Evolutionary conservation across 2,888 invertebrate genomes (phyloP).

Genomic region (Trissoscelio sp.): DNA sequence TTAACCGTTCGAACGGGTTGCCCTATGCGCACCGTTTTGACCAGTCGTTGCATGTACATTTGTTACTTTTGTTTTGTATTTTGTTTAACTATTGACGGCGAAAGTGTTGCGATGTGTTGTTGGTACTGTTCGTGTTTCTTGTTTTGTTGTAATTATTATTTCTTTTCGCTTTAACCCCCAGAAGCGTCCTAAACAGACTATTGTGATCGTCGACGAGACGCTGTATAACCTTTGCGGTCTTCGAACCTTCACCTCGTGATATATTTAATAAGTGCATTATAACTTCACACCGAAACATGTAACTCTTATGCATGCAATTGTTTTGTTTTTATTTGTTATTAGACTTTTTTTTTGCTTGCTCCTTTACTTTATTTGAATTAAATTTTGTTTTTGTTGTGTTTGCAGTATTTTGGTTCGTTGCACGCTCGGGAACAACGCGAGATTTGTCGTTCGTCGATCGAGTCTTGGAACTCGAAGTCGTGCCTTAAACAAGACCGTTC

Average conservation of each 20-base stretch:
- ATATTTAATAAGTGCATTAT: conserved; percentile 68
- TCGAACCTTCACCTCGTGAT: conserved; percentile 54
- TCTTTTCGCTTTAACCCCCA: conserved; percentile 22
- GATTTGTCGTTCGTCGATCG: conserved; percentile 54
- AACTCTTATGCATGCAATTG: conserved; percentile 70
- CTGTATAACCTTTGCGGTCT: conserved; percentile 29
- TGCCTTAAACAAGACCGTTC: conserved; percentile 38
- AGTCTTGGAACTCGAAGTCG: conserved; percentile 41
- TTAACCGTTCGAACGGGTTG: conserved; percentile 24
- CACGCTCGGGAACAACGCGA: conserved; percentile 74
- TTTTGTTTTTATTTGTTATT: conserved; percentile 36
- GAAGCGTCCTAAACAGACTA: conserved; percentile 55
- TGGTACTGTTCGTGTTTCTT: conserved; percentile 19
- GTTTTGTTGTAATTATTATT: conserved; percentile 10
- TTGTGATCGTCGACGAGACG: conserved; percentile 39
- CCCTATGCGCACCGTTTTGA: conserved; percentile 29
- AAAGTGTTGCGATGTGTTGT: conserved; percentile 37
- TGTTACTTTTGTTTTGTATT: conserved; percentile 17
- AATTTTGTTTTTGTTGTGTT: conserved; percentile 38
- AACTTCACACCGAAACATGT: conserved; percentile 71
- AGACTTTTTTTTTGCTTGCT: conserved; percentile 21
- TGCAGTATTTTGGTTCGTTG: conserved; percentile 68
- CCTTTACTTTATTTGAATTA: conserved; percentile 37
- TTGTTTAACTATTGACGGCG: conserved; percentile 36
- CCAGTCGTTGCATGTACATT: conserved; percentile 47